Conservation (phyloP, 2,797 vertebrate genomes). For the Ispidina lecontei region DNA sequence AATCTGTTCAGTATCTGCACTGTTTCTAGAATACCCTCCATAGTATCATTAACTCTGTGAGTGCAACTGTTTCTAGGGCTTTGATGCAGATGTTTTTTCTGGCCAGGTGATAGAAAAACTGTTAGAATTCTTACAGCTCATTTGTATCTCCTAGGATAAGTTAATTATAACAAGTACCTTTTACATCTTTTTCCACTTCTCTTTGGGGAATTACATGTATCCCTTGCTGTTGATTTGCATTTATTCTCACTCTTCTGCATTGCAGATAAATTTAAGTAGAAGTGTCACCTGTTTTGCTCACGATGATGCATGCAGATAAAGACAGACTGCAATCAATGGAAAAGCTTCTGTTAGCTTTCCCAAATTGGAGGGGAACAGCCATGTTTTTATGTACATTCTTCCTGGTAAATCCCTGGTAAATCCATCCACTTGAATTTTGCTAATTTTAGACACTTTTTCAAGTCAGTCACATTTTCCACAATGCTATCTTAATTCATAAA, state of each 20-base stretch:
- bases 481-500: background rate
- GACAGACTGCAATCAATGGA: background rate
- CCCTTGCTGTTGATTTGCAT: background rate
- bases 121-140: background rate
- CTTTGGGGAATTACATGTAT: background rate
- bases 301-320: background rate
- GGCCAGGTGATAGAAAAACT: background rate
- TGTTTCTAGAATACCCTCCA: background rate
- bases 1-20: background rate
- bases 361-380: background rate
- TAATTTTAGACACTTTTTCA: background rate
- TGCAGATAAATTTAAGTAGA: background rate
- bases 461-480: background rate
- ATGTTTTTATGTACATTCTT: background rate
- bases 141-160: background rate
- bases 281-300: background rate
- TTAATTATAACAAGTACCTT: background rate
- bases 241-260: background rate
- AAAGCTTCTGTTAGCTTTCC: background rate
- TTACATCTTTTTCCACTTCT: background rate
- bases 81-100: background rate
- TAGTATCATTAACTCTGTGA: background rate
- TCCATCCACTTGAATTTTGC: background rate
- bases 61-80: background rate
- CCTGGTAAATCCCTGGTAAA: background rate